Percentiles rank a stretch among this genome's conserved stretches.
Evolutionary conservation across 35 echinoderm and acorn worm genomes (phyloP).

Genomic region (Amphiura filiformis): DNA sequence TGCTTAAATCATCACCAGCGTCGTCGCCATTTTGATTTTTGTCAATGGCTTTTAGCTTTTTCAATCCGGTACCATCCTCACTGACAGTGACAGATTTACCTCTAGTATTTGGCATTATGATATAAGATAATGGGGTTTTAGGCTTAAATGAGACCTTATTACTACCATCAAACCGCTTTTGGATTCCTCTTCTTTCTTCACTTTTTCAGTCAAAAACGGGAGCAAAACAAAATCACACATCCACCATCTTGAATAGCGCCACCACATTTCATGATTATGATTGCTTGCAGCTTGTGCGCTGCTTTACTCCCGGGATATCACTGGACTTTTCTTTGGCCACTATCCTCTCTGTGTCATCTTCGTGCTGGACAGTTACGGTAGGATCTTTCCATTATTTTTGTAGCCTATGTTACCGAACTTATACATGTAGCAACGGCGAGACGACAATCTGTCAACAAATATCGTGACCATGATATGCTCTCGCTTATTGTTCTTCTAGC

Average conservation of each 20-base stretch:
- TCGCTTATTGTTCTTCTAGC: too few relatives aligned
- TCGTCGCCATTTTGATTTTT: background rate
- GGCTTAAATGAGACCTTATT: background rate
- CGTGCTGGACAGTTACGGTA: too few relatives aligned
- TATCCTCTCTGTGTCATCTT: too few relatives aligned
- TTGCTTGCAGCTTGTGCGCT: too few relatives aligned
- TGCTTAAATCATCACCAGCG: background rate
- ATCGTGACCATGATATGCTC: too few relatives aligned
- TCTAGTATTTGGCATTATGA: background rate
- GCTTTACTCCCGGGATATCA: too few relatives aligned
- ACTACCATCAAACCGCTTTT: conserved; percentile 6
- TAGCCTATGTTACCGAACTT: too few relatives aligned
- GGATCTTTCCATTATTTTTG: too few relatives aligned
- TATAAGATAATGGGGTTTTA: background rate
- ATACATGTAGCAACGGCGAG: too few relatives aligned
- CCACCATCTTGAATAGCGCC: conserved; percentile 4
- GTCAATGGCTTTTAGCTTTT: background rate
- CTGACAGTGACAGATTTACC: background rate
- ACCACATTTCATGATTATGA: too few relatives aligned
- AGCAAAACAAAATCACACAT: background rate
- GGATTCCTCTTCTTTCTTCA: background rate
- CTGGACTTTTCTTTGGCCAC: too few relatives aligned
- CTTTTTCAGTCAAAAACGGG: background rate
- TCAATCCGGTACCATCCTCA: background rate
- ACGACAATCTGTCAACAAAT: too few relatives aligned